Base-by-base conservation (phyloP, 2,888 invertebrate genomes). In the Caradrina kadenii region DNA sequence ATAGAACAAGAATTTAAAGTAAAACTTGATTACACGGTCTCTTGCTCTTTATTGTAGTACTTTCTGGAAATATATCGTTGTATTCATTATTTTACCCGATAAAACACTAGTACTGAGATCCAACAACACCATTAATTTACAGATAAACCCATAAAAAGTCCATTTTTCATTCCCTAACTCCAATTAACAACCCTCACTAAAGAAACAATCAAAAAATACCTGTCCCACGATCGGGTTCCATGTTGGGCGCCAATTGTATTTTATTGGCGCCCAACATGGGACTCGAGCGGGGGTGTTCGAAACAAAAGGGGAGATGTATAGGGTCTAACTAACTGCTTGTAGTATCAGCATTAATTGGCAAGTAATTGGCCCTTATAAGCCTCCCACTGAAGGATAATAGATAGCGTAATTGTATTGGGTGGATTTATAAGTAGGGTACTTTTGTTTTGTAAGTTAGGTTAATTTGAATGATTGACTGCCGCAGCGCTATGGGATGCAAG, bases 331-430 rank as follows among this genome's bases (percentile, higher is more conserved):
- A 83, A 81, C 79, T 74, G 75, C 66, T 79, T 76, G 75, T 81
- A 78, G 79, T 81, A 82, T 82, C 81, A 76, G 65, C 76, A 72
- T 81, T 82, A 82, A 82, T 82, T 83, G 81, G 73, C 73, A 69
- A 73, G 72, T 79, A 82, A 82, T 82, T 82, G 76, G 76, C 75
- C 72, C 69, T 71, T 76, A 64, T 75, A 83, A 78, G 73, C 79
- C 67, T 66, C 63, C 62, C 54, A 65, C 73, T 68, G 68, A 68
- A 80, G 67, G 73, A 68, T 68, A 83, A 83, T 70, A 76, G 81
- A 83, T 83, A 69, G 65, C 60, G 73, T 69, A 65, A 73, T 83
- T 73, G 56, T 73, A 70, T 83, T 69, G 73, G 67, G 68, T 65
- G 56, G 59, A 60, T 67, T 63, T 55, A 21, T 60, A 55, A 35